These are phyloP conservation scores for Gonioctena quinquepunctata DNA, from an alignment of 1,140 invertebrate species.

Conservation along the genomic window DNA sequence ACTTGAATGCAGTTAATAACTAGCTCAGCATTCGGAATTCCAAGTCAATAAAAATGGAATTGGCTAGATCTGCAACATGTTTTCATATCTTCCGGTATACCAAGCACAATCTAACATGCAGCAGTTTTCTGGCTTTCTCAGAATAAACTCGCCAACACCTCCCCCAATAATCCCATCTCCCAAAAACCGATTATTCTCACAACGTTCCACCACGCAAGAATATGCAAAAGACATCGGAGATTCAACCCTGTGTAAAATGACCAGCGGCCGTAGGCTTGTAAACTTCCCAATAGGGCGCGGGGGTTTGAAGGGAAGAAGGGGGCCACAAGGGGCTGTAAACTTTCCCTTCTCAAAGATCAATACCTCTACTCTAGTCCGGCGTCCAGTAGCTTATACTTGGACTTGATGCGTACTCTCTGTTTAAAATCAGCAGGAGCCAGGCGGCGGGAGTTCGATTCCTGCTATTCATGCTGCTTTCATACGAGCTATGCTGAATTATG, in stretches of 20 bases:
- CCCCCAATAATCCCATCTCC: neutral
- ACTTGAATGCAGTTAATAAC: too few relatives aligned
- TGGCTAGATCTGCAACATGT: too few relatives aligned
- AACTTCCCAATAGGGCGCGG: slow-evolving; percentile 42
- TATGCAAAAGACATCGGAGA: slow-evolving; percentile 53
- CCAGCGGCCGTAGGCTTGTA: slow-evolving; percentile 53
- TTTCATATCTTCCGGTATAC: neutral
- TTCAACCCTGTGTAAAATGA: slow-evolving; percentile 49
- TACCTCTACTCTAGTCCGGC: slow-evolving; percentile 47
- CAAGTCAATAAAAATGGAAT: too few relatives aligned
- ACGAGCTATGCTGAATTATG: neutral
- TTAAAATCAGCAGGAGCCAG: neutral
- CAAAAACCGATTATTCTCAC: neutral
- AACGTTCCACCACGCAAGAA: slow-evolving; percentile 27
- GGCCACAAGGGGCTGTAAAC: slow-evolving; percentile 52
- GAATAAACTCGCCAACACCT: neutral
- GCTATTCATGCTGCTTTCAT: neutral
- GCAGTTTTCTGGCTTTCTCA: neutral
- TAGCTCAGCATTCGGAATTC: too few relatives aligned
- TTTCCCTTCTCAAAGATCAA: slow-evolving; percentile 57
- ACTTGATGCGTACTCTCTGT: neutral
- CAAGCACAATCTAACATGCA: neutral
- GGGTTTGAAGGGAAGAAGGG: slow-evolving; percentile 29
- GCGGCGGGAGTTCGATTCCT: neutral
- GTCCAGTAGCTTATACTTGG: slow-evolving; percentile 31